Evolutionary conservation across 2,113 vertebrate genomes (phyloP).

Genomic region (Nanger granti): DNA sequence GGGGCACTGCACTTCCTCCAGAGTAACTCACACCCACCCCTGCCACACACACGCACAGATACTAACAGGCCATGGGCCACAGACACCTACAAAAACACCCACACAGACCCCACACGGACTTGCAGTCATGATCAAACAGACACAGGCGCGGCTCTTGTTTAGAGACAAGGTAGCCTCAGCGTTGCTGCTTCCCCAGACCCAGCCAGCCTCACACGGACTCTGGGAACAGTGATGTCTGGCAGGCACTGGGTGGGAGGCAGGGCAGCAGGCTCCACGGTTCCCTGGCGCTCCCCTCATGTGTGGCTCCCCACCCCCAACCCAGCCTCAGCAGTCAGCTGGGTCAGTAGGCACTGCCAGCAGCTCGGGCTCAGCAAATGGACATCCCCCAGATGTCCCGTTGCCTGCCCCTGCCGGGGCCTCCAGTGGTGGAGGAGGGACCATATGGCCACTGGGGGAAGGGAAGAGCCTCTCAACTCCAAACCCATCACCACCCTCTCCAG

Average conservation of each 20-base stretch:
- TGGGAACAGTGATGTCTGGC: not conserved
- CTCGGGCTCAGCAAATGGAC: not conserved
- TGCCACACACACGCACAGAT: not conserved
- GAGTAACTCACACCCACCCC: not conserved
- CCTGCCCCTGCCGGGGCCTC: not conserved
- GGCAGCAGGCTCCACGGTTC: not conserved
- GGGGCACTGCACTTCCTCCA: too few species aligned
- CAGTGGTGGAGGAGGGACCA: conserved; percentile 23
- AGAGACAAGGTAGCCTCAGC: not conserved
- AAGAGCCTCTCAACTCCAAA: not conserved
- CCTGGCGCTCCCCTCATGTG: not conserved
- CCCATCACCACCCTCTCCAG: not conserved
- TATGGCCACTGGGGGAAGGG: not conserved
- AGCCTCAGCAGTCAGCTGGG: conserved; percentile 25
- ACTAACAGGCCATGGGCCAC: not conserved
- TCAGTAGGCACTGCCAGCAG: conserved; percentile 9
- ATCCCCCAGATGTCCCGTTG: conserved; percentile 13
- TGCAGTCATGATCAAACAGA: too few species aligned
- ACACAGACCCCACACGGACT: accelerated
- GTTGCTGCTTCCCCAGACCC: not conserved
- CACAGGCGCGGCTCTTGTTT: not conserved
- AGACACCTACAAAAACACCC: not conserved
- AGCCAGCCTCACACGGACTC: not conserved
- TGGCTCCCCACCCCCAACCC: not conserved
- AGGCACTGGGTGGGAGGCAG: not conserved